These are phyloP conservation scores for Gortyna flavago DNA, from an alignment of 2,888 invertebrate genomes.

Conservation along the genomic window DNA sequence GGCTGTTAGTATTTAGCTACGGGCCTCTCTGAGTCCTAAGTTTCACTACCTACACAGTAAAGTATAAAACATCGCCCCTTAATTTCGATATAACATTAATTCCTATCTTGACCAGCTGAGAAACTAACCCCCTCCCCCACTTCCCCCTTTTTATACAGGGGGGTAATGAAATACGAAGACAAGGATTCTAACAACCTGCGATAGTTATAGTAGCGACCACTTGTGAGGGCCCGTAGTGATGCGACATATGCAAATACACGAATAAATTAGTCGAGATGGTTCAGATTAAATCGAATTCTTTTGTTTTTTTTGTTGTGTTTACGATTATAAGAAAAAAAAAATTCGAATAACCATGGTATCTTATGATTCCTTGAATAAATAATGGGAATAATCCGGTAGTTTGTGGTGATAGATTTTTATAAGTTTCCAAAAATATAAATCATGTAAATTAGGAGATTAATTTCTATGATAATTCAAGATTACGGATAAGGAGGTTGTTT, in stretches of 20 bases:
- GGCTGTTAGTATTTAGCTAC: too few relatives aligned
- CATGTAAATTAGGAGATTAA: slow-evolving; percentile 37
- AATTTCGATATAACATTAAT: slow-evolving; percentile 34
- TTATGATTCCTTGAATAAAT: slow-evolving; percentile 50
- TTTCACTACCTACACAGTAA: neutral
- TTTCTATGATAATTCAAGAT: slow-evolving; percentile 56
- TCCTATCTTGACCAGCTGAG: slow-evolving; percentile 43
- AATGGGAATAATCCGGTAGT: slow-evolving; percentile 30
- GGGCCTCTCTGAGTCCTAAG: too few relatives aligned
- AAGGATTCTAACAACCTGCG: slow-evolving; percentile 63
- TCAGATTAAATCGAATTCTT: slow-evolving; percentile 21
- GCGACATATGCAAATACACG: slow-evolving; percentile 69
- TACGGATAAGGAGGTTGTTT: slow-evolving; percentile 26
- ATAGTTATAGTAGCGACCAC: slow-evolving; percentile 70
- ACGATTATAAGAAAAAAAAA: slow-evolving; percentile 38
- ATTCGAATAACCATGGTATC: slow-evolving; percentile 52
- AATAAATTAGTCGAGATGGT: slow-evolving; percentile 63
- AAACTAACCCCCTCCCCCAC: slow-evolving; percentile 17
- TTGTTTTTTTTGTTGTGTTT: slow-evolving; percentile 18
- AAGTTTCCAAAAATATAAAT: slow-evolving; percentile 49
- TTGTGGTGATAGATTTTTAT: slow-evolving; percentile 39
- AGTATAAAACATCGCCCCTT: slow-evolving; percentile 12
- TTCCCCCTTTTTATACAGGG: slow-evolving; percentile 31
- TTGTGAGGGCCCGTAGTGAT: slow-evolving; percentile 78
- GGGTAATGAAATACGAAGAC: slow-evolving; percentile 67